These are phyloP conservation scores for Platycnemis pennipes DNA, from an alignment of 2,888 invertebrate species.

Conservation along the genomic window DNA sequence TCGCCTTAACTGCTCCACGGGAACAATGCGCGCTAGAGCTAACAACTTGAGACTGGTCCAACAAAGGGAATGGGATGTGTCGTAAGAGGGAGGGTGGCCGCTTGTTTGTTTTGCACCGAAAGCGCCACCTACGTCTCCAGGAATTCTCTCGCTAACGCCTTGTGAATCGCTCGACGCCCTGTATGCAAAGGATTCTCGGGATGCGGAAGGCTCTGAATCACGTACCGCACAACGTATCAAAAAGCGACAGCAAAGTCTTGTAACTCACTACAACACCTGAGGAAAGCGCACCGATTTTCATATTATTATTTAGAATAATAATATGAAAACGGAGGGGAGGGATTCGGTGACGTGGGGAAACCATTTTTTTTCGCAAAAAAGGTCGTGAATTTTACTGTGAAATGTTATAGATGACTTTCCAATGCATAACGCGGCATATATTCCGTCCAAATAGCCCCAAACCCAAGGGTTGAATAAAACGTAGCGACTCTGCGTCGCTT, in stretches of 20 bases:
- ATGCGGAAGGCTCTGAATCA: background rate
- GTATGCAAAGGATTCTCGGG: background rate
- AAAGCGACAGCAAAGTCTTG: background rate
- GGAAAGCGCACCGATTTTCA: background rate
- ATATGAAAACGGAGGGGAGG: no score
- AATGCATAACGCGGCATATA: no score
- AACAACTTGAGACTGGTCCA: conserved; percentile 8
- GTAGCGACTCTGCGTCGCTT: no score
- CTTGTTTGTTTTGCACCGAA: background rate
- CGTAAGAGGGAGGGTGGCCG: background rate
- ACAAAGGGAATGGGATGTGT: background rate
- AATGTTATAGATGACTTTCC: no score
- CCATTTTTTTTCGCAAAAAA: no score
- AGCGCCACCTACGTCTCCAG: background rate
- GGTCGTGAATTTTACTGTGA: no score
- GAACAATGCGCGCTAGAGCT: conserved; percentile 10
- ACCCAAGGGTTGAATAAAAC: no score
- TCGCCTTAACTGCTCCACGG: background rate
- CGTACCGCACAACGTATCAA: background rate
- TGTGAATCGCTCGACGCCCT: background rate
- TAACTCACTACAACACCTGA: background rate
- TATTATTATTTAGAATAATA: no score
- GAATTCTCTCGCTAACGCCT: background rate
- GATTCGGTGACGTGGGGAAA: no score
- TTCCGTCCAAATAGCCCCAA: no score